These are phyloP conservation scores for Clepsis dumicolana DNA, from an alignment of 2,888 invertebrate species.

Conservation along the genomic window DNA sequence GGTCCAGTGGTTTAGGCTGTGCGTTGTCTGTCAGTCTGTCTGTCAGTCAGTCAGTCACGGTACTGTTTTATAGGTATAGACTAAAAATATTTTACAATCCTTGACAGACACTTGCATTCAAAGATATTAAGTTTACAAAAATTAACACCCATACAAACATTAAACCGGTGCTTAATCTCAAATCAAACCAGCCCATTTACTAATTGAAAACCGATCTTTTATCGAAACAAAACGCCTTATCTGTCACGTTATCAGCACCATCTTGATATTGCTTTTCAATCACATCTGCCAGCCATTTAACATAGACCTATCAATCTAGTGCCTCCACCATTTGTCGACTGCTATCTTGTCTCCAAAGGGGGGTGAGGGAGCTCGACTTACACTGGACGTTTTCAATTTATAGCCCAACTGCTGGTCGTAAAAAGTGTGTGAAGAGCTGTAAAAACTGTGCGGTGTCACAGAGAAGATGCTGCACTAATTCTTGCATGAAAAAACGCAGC, in stretches of 20 bases:
- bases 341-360: background rate
- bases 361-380: constrained; percentile 15
- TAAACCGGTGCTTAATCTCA: background rate
- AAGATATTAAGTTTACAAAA: too few species aligned
- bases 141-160: background rate
- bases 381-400: constrained; percentile 36
- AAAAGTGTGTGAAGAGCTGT: constrained; percentile 43
- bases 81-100: too few species aligned
- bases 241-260: constrained; percentile 37
- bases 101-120: too few species aligned
- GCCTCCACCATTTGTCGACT: background rate
- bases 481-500: constrained; percentile 2
- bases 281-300: constrained; percentile 34
- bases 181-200: constrained; percentile 17
- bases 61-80: too few species aligned
- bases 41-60: too few species aligned
- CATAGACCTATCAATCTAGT: background rate
- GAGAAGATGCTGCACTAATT: background rate
- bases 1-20: too few species aligned
- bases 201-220: constrained; percentile 35
- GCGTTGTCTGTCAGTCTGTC: too few species aligned
- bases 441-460: constrained; percentile 40
- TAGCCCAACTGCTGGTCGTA: constrained; percentile 39
- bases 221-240: constrained; percentile 35
- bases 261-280: constrained; percentile 44